phyloP scores from a whole-genome alignment of 2,113 vertebrate genomes.

The Brevimyrus niger region DNA sequence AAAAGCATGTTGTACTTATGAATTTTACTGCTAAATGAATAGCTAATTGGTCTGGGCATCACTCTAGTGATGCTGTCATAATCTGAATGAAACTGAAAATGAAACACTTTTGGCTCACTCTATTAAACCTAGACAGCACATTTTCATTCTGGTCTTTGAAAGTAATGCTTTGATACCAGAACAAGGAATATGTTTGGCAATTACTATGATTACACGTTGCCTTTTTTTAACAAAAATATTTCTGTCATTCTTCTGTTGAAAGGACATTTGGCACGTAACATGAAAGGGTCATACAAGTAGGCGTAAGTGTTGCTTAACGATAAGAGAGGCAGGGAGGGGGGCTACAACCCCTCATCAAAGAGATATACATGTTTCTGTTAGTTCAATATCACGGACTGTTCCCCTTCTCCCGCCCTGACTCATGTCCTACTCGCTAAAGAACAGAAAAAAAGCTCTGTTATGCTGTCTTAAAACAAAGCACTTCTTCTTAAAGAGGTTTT shows the following conservation, averaged over 20 bases:
- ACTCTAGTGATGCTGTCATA: neutral
- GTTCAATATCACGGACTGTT: constrained; percentile 57
- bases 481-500: constrained; percentile 33
- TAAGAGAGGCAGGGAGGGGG: constrained; percentile 49
- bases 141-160: neutral
- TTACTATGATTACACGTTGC: neutral
- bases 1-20: neutral
- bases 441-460: constrained; percentile 48
- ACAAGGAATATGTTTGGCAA: neutral
- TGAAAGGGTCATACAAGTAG: constrained; percentile 62
- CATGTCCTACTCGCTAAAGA: constrained; percentile 35
- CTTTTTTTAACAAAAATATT: neutral
- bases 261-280: constrained; percentile 59
- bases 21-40: neutral
- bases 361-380: constrained; percentile 65
- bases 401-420: constrained; percentile 14
- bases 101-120: neutral
- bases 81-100: neutral
- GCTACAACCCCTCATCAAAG: constrained; percentile 56
- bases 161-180: neutral
- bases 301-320: constrained; percentile 62
- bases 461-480: constrained; percentile 39
- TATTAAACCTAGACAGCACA: neutral
- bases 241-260: neutral
- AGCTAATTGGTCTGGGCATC: neutral